phyloP scores from a whole-genome alignment of 2,888 invertebrate genomes.

The Sinohyriopsis cumingii region DNA sequence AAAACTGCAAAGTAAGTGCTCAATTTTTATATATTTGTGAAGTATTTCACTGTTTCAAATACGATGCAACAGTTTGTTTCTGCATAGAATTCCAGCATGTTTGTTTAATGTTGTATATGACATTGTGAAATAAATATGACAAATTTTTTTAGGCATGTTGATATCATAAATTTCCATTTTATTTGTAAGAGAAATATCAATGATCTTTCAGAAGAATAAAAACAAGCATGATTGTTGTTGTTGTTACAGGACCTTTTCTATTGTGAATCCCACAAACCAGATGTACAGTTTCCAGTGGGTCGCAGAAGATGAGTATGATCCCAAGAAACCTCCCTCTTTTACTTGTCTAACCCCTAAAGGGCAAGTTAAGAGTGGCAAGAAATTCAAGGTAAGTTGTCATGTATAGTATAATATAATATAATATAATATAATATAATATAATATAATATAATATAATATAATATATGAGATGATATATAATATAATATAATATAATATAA shows the following conservation, averaged over 20 bases:
- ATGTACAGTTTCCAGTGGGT: constrained; percentile 78
- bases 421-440: no score
- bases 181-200: no score
- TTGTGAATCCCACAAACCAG: constrained; percentile 80
- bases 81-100: not conserved
- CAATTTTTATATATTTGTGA: not conserved
- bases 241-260: constrained; percentile 76
- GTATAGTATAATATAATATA: no score
- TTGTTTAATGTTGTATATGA: no score
- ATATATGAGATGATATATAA: no score
- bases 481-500: no score
- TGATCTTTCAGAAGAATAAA: no score
- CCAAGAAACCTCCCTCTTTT: constrained; percentile 73
- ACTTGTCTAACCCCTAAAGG: constrained; percentile 78
- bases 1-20: constrained; percentile 54
- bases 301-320: constrained; percentile 74
- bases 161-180: no score
- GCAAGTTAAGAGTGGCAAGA: constrained; percentile 76
- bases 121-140: no score
- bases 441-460: no score
- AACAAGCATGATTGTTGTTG: not conserved
- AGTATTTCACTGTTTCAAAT: constrained; percentile 65
- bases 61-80: not conserved
- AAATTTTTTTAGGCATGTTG: no score
- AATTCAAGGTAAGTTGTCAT: constrained; percentile 47